These are phyloP conservation scores for Pogonomyrmex californicus DNA, from an alignment of 1,140 invertebrate species.

Conservation along the genomic window DNA sequence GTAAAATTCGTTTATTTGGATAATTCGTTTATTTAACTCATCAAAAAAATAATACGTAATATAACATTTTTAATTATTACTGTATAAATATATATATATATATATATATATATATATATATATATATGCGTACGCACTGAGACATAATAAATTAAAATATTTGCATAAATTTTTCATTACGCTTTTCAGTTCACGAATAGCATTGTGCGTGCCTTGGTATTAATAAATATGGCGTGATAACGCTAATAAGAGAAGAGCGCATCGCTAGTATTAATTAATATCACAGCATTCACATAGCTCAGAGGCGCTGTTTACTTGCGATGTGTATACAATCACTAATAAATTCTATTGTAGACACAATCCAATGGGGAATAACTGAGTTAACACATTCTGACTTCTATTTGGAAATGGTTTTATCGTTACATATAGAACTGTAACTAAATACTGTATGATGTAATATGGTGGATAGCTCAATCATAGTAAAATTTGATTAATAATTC, in stretches of 20 bases:
- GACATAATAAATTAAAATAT: background rate
- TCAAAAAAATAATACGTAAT: background rate
- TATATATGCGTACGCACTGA: background rate
- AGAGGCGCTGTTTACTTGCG: background rate
- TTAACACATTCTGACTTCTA: conserved; percentile 20
- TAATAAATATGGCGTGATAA: background rate
- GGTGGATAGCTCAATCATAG: conserved; percentile 4
- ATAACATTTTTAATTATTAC: background rate
- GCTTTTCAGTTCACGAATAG: background rate
- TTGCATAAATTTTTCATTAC: background rate
- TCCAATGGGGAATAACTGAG: conserved; percentile 19
- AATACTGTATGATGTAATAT: conserved; percentile 11
- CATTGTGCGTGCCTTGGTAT: background rate
- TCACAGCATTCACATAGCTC: background rate
- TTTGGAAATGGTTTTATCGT: conserved; percentile 22
- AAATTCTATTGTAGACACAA: conserved; percentile 11
- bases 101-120: background rate
- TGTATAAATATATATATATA: background rate
- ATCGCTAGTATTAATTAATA: conserved; percentile 4
- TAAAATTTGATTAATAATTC: conserved; percentile 15
- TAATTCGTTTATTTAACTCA: background rate
- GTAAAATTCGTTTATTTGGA: background rate
- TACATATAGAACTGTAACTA: conserved; percentile 5
- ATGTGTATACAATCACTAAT: background rate
- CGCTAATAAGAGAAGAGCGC: background rate